Conservation (phyloP, 2,113 vertebrate species). For the Anarrhichthys ocellatus region DNA sequence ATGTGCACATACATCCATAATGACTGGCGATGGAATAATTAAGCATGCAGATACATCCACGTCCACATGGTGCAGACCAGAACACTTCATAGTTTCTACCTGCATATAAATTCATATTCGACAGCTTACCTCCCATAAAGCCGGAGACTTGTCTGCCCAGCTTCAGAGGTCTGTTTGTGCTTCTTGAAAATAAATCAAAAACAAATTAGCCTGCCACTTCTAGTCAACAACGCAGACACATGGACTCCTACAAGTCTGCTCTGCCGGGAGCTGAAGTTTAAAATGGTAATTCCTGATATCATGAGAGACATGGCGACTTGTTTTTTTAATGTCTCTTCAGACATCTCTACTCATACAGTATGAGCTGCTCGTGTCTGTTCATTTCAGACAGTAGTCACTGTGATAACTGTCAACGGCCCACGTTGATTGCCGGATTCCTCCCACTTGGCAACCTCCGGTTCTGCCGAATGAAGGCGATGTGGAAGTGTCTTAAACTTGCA, state of each 20-base stretch:
- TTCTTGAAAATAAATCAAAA: slow-evolving; percentile 20
- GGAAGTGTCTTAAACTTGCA: too few species aligned
- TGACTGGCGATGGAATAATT: slow-evolving; percentile 1
- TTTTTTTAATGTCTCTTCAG: background rate
- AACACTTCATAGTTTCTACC: slow-evolving; percentile 4
- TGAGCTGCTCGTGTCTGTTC: background rate
- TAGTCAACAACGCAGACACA: slow-evolving; percentile 4
- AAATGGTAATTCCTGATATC: slow-evolving; percentile 4
- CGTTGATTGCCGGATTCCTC: too few species aligned
- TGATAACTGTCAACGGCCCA: too few species aligned
- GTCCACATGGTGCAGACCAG: background rate
- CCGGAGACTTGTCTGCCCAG: background rate
- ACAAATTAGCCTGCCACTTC: slow-evolving; percentile 30
- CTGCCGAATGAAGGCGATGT: too few species aligned
- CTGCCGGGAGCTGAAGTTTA: background rate
- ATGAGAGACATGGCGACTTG: background rate
- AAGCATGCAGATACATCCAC: background rate
- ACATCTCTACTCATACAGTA: too few species aligned
- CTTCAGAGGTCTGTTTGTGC: slow-evolving; percentile 22
- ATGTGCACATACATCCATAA: background rate
- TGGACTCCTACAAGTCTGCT: background rate
- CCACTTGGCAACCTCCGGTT: too few species aligned
- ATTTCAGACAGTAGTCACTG: background rate
- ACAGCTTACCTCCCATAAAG: slow-evolving; percentile 7
- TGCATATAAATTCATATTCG: slow-evolving; percentile 2